Conservation (phyloP, 2,888 invertebrate genomes). For the Drosophila borborema region DNA sequence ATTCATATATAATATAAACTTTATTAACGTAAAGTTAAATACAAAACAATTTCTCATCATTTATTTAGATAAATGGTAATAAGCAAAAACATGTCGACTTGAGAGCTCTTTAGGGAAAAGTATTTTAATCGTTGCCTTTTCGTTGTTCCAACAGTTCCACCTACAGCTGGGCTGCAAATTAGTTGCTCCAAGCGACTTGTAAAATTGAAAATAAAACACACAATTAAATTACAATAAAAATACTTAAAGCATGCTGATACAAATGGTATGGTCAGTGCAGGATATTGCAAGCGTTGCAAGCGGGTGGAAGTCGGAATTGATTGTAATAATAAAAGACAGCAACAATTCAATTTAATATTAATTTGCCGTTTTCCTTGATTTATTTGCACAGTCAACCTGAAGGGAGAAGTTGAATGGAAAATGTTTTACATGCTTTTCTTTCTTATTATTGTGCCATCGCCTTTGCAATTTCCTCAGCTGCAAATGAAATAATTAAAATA, state of each 20-base stretch:
- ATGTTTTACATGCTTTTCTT: conserved; percentile 22
- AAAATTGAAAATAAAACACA: conserved; percentile 20
- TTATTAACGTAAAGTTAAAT: neutral
- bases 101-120: neutral
- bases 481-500: conserved; percentile 66
- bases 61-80: neutral
- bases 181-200: conserved; percentile 27
- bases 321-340: neutral
- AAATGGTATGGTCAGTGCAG: conserved; percentile 4
- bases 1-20: neutral
- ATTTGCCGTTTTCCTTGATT: conserved; percentile 21
- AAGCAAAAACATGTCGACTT: neutral
- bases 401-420: conserved; percentile 16
- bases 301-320: conserved; percentile 3
- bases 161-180: conserved; percentile 10
- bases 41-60: no score
- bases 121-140: neutral
- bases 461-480: conserved; percentile 25
- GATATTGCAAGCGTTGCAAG: conserved; percentile 20
- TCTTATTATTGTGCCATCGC: neutral
- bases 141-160: neutral
- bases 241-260: conserved; percentile 22
- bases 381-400: conserved; percentile 30
- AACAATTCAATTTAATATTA: conserved; percentile 19
- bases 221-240: conserved; percentile 44